Base-by-base conservation (phyloP, 2,888 invertebrate genomes). In the Xylota segnis region DNA sequence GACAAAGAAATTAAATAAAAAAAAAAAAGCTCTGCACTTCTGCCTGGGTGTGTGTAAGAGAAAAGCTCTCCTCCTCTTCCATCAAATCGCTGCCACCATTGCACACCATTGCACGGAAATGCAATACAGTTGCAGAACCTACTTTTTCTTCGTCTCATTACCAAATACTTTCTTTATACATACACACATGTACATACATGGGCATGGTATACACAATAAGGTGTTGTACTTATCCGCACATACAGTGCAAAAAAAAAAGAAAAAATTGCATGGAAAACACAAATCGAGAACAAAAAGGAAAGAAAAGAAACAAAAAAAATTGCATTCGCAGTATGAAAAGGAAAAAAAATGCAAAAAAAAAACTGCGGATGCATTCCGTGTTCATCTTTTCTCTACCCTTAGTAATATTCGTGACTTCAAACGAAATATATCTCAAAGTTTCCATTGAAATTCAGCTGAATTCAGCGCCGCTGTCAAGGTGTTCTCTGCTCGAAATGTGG, bases 381-480 rank as follows among this genome's bases (percentile, higher is more conserved):
- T 86, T 86, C 82, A 82, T 86, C 76, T 86, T 86, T 86, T 86
- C 86, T 86, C 86, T 86, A 86, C 82, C 86, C 82, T 84, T 84
- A 86, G 86, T 86, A 76, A 86, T 82, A 82, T 82, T 86, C 82
- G 86, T 86, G 86, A 66, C 86, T 86, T 82, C 86, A 76, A 81
- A 75, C 82, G 76, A 75, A 81, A 86, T 61, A 86, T 86, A 82
- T 32, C 84, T n/a, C 43, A 58, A 5, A 47, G 32, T 59, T 50
- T 79, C 45, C 34, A 59, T 66, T 52, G 10, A 37, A 68, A 52
- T 32, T 29, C 34, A 18, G 10, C 16, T 40, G 14, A 5, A 52
- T 16, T 52, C 54, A n/a, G n/a, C n/a, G 27, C 37, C 34, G 43
- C 40, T 54, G 45, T 18, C 47, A 63, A 78, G 61, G 54, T 37